Evolutionary conservation across 2,113 vertebrate genomes (phyloP).

Genomic region (Solea solea): DNA sequence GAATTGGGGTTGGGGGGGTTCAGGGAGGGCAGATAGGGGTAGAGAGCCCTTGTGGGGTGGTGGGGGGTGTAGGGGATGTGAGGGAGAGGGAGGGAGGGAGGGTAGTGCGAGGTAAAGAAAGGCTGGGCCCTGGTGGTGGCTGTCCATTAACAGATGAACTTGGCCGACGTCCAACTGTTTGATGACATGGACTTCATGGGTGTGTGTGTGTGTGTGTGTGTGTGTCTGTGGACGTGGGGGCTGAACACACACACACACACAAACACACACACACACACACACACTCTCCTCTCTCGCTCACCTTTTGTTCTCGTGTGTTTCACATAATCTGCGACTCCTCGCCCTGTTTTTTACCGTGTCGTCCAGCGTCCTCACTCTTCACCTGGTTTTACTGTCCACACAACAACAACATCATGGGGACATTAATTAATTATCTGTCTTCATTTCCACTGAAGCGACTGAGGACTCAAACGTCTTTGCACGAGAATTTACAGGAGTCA

Average conservation of each 20-base stretch:
- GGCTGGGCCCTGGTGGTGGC: conserved; percentile 80
- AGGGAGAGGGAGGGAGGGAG: conserved; percentile 75
- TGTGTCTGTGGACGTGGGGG: conserved; percentile 14
- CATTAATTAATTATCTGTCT: no score
- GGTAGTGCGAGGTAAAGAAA: conserved; percentile 77
- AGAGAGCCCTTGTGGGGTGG: conserved; percentile 87
- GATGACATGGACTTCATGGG: conserved; percentile 89
- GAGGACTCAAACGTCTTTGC: no score
- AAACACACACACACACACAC: conserved; percentile 13
- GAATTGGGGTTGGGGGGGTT: conserved; percentile 70
- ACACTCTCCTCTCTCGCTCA: neutral
- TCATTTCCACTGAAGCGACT: no score
- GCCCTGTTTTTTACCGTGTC: no score
- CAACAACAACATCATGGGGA: no score
- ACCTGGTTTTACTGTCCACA: no score
- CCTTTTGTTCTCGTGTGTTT: no score
- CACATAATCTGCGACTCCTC: no score
- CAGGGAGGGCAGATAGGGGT: conserved; percentile 84
- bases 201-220: conserved; percentile 31
- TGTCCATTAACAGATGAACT: conserved; percentile 99
- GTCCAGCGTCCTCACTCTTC: no score
- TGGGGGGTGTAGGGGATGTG: conserved; percentile 87
- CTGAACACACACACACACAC: conserved; percentile 1
- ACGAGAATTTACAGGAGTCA: no score
- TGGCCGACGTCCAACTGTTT: conserved; percentile 92